phyloP scores from a whole-genome alignment of 2,797 vertebrate genomes.

The Ataeniobius toweri region DNA sequence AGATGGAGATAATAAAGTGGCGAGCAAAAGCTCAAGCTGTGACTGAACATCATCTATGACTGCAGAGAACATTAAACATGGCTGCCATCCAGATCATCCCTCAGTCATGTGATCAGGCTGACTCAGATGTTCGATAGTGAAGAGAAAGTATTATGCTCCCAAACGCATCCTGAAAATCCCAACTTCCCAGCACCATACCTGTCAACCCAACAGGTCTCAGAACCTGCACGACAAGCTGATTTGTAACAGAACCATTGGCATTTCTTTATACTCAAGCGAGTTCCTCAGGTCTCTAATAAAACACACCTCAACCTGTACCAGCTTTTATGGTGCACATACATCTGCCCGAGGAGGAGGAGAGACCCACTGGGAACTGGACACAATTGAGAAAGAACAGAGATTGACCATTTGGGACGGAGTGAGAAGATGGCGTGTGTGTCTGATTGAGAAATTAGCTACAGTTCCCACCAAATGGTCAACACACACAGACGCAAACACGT shows the following conservation, averaged over 20 bases:
- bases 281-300: constrained; percentile 63
- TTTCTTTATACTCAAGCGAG: constrained; percentile 50
- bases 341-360: constrained; percentile 67
- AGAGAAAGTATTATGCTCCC: neutral
- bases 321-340: constrained; percentile 61
- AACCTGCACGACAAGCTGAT: constrained; percentile 31
- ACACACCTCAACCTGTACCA: constrained; percentile 53
- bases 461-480: constrained; percentile 77
- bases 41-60: constrained; percentile 61
- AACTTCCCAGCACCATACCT: neutral
- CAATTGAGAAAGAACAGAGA: constrained; percentile 71
- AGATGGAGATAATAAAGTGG: constrained; percentile 52
- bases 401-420: constrained; percentile 70
- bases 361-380: constrained; percentile 69
- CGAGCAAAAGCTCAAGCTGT: constrained; percentile 51
- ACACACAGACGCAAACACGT: constrained; percentile 47
- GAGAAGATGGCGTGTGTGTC: constrained; percentile 76
- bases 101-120: constrained; percentile 42
- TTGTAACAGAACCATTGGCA: constrained; percentile 27
- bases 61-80: constrained; percentile 60
- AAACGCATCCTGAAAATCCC: neutral
- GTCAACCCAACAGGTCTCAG: constrained; percentile 15
- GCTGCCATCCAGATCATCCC: constrained; percentile 38
- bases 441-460: constrained; percentile 81
- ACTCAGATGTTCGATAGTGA: constrained; percentile 13